Percentiles rank a stretch among this genome's conserved stretches.
Evolutionary conservation across 2,888 invertebrate species (phyloP).

Genomic region (Agriotes lineatus): DNA sequence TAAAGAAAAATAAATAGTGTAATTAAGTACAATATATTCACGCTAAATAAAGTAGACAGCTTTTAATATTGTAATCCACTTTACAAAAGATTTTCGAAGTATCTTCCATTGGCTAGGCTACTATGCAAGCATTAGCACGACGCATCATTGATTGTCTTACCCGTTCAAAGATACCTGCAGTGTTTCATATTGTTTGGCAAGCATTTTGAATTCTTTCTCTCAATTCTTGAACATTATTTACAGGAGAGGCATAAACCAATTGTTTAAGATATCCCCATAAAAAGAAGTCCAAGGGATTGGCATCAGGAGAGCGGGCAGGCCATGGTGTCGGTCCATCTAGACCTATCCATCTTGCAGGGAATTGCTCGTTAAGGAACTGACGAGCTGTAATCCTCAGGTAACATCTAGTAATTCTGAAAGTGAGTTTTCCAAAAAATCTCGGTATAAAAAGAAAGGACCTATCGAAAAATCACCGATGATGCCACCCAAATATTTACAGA

Average conservation of each 20-base stretch:
- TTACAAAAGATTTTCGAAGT: slow-evolving; percentile 18
- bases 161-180: slow-evolving; percentile 5
- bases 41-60: background rate
- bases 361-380: slow-evolving; percentile 6
- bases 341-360: slow-evolving; percentile 4
- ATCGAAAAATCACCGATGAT: background rate
- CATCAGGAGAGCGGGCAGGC: background rate
- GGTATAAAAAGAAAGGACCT: slow-evolving; percentile 1
- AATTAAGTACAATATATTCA: background rate
- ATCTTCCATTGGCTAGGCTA: background rate
- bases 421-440: slow-evolving; percentile 3
- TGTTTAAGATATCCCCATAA: slow-evolving; percentile 4
- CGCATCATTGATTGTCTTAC: slow-evolving; percentile 17
- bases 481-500: background rate
- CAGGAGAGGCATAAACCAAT: background rate
- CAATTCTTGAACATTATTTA: slow-evolving; percentile 1
- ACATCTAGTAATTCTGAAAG: background rate
- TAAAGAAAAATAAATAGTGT: background rate
- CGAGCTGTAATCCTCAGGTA: background rate
- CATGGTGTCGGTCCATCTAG: slow-evolving; percentile 1
- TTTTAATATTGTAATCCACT: background rate
- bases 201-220: slow-evolving; percentile 3
- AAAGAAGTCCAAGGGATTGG: slow-evolving; percentile 10
- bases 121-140: background rate
- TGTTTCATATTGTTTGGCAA: slow-evolving; percentile 7